phyloP scores from a whole-genome alignment of 2,113 vertebrate genomes.

The Tor tambroides region DNA sequence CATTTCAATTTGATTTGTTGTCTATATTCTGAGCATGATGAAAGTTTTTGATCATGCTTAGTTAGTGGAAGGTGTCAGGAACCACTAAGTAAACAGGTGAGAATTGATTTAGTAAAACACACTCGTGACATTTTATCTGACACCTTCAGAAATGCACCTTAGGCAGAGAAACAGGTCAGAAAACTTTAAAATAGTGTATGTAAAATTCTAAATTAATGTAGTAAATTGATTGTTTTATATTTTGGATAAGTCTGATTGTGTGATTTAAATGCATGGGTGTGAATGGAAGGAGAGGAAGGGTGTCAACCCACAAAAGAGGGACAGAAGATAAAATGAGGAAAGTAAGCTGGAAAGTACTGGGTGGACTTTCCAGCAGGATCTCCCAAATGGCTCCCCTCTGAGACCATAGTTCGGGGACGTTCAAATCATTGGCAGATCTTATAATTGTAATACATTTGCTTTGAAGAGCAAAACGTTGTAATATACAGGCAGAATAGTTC shows the following conservation, averaged over 20 bases:
- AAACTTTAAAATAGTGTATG: not conserved
- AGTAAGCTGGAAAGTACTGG: constrained; percentile 50
- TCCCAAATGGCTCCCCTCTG: not conserved
- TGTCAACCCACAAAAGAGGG: constrained; percentile 30
- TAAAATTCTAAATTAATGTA: not conserved
- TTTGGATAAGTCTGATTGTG: not conserved
- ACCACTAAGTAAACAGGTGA: not conserved
- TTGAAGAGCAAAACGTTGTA: not conserved
- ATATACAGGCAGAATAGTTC: not conserved
- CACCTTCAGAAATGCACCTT: not conserved
- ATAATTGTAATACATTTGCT: not conserved
- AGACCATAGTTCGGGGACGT: constrained; percentile 14
- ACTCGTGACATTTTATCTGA: not conserved
- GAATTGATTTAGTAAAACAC: not conserved
- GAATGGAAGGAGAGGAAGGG: constrained; percentile 42
- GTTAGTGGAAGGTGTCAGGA: not conserved
- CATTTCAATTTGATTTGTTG: not conserved
- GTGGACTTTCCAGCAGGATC: constrained; percentile 51
- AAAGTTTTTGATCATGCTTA: not conserved
- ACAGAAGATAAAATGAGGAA: constrained; percentile 37
- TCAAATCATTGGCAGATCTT: not conserved
- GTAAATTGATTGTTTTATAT: not conserved
- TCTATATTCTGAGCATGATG: not conserved
- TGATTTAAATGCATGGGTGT: not conserved
- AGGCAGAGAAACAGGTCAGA: not conserved